Percentiles rank a stretch among this genome's conserved stretches.
Conservation (phyloP, 1,140 invertebrate species). For the Spodoptera frugiperda region DNA sequence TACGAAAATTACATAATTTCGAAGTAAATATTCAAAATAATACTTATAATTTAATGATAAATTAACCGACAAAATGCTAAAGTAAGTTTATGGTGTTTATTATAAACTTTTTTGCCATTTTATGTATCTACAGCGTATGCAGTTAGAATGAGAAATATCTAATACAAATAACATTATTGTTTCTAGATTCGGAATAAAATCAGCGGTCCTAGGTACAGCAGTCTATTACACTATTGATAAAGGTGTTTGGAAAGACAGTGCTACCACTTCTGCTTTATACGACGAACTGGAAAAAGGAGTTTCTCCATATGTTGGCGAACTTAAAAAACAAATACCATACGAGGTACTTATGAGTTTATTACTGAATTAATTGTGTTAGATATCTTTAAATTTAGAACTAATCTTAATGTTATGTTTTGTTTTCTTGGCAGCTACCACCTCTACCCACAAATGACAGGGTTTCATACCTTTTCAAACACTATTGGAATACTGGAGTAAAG, state of each 20-base stretch:
- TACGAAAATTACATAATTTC: slow-evolving; percentile 58
- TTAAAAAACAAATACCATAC: slow-evolving; percentile 85
- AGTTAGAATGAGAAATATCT: no score
- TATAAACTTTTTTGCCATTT: not conserved
- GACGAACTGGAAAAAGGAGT: slow-evolving; percentile 83
- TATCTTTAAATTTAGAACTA: not conserved
- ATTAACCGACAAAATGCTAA: slow-evolving; percentile 54
- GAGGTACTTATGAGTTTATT: slow-evolving; percentile 71
- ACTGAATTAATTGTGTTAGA: not conserved
- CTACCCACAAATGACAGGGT: slow-evolving; percentile 84
- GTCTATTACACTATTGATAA: slow-evolving; percentile 86
- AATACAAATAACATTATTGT: slow-evolving; percentile 29
- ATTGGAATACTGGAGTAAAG: slow-evolving; percentile 87
- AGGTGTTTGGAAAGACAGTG: slow-evolving; percentile 87
- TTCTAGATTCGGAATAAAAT: slow-evolving; percentile 85
- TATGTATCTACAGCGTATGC: not conserved
- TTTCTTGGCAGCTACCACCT: slow-evolving; percentile 81
- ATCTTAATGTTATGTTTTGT: slow-evolving; percentile 55
- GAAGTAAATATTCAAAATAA: slow-evolving; percentile 43
- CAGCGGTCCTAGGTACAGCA: slow-evolving; percentile 82
- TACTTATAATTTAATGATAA: slow-evolving; percentile 44
- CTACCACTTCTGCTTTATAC: slow-evolving; percentile 83
- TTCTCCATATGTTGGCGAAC: slow-evolving; percentile 85
- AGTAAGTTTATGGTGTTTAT: slow-evolving; percentile 47
- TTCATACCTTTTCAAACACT: slow-evolving; percentile 84